Percentiles rank a stretch among this genome's conserved stretches.
Evolutionary conservation across 2,113 vertebrate species (phyloP).

Genomic region (Phalacrocorax brasilianus): DNA sequence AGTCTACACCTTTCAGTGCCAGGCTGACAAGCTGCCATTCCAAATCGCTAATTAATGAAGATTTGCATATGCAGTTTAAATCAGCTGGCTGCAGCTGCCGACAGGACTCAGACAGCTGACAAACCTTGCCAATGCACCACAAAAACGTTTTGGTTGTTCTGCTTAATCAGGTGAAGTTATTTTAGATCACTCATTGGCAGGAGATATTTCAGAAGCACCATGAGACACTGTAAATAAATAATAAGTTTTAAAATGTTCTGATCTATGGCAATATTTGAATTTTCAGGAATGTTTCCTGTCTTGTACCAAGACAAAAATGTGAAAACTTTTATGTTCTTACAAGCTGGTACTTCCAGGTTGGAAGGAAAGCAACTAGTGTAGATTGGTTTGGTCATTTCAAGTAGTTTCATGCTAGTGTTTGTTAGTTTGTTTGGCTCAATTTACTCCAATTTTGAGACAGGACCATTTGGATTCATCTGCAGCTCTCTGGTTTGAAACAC

Average conservation of each 20-base stretch:
- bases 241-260: background rate
- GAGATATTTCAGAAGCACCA: background rate
- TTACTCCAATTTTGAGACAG: background rate
- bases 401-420: background rate
- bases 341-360: background rate
- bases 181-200: background rate
- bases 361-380: background rate
- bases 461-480: background rate
- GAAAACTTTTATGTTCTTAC: background rate
- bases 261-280: background rate
- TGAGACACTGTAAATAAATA: background rate
- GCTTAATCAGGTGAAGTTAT: background rate
- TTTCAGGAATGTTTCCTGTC: background rate
- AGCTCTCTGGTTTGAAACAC: conserved; percentile 14
- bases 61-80: background rate
- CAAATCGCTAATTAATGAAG: conserved; percentile 46
- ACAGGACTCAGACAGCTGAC: background rate
- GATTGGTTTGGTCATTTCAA: background rate
- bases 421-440: conserved; percentile 43
- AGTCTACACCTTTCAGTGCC: background rate
- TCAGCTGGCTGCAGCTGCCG: background rate
- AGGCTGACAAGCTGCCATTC: conserved; percentile 11
- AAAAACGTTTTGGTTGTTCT: background rate
- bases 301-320: background rate
- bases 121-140: background rate